phyloP scores from a whole-genome alignment of 2,113 vertebrate species.

The Zootoca vivipara region DNA sequence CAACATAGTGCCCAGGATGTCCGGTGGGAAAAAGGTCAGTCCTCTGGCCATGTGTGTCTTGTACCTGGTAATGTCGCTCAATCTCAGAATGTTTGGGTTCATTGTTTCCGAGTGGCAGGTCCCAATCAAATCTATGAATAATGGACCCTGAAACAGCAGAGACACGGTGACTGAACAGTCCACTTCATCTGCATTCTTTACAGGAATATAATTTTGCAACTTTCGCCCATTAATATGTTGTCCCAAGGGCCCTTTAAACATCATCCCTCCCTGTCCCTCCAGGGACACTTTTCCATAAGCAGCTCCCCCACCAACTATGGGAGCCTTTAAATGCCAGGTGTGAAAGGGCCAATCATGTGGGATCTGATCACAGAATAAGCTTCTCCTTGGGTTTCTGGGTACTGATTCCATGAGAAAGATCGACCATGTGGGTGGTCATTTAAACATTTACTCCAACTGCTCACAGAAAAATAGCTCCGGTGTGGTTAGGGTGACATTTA shows the following conservation, averaged over 20 bases:
- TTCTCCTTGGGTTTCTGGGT: not conserved
- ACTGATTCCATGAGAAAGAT: not conserved
- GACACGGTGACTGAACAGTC: slow-evolving; percentile 24
- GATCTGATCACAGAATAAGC: not conserved
- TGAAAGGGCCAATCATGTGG: not conserved
- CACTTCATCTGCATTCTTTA: not conserved
- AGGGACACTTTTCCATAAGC: not conserved
- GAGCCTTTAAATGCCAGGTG: not conserved
- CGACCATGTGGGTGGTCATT: not conserved
- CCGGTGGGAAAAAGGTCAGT: slow-evolving; percentile 78
- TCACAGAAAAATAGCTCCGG: not conserved
- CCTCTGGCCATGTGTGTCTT: slow-evolving; percentile 75
- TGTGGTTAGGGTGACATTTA: not conserved
- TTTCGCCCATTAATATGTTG: not conserved
- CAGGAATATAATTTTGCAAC: not conserved
- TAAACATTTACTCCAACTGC: not conserved
- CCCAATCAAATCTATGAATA: slow-evolving; percentile 90
- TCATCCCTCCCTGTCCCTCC: not conserved
- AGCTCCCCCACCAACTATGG: not conserved
- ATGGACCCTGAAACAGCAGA: slow-evolving; percentile 76
- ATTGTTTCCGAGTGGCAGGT: slow-evolving; percentile 86
- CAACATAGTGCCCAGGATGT: slow-evolving; percentile 77
- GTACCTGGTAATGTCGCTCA: slow-evolving; percentile 82
- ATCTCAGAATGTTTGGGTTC: slow-evolving; percentile 78
- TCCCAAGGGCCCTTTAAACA: not conserved